Conservation (phyloP, 2,113 vertebrate genomes). For the Colossoma macropomum region DNA sequence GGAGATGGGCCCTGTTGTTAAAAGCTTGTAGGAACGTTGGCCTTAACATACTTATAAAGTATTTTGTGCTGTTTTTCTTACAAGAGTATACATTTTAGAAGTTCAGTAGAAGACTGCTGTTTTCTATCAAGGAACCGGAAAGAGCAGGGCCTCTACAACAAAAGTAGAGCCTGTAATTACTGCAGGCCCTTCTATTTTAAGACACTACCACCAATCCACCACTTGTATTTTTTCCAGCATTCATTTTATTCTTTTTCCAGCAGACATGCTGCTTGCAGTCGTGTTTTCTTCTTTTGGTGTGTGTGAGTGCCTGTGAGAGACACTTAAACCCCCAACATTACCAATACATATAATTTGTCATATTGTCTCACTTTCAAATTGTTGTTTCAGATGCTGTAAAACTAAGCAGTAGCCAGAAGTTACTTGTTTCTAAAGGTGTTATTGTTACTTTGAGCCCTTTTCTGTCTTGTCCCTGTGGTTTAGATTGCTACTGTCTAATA, state of each 20-base stretch:
- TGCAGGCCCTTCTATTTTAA: constrained; percentile 18
- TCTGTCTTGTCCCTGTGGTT: neutral
- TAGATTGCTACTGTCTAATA: constrained; percentile 1
- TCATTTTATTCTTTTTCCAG: neutral
- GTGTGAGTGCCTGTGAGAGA: neutral
- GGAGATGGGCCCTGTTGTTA: too few relatives aligned
- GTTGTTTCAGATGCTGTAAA: neutral
- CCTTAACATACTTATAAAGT: neutral
- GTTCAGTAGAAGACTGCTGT: neutral
- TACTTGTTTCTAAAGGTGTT: neutral
- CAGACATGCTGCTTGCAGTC: neutral
- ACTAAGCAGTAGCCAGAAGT: neutral
- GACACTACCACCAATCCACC: constrained; percentile 2
- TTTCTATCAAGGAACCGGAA: constrained; percentile 15
- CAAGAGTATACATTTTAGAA: neutral
- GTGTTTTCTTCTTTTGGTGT: neutral
- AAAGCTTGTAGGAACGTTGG: neutral
- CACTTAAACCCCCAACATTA: neutral
- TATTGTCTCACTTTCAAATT: neutral
- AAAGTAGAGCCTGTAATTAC: constrained; percentile 51
- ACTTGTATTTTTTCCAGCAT: neutral
- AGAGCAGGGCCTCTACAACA: constrained; percentile 18
- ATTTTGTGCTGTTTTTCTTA: neutral
- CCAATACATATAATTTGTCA: neutral
- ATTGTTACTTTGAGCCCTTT: neutral